Evolutionary conservation across 2,797 vertebrate genomes (phyloP), one percentile per base, ranked within the genome.

Genomic region (Urocyon cinereoargenteus): DNA sequence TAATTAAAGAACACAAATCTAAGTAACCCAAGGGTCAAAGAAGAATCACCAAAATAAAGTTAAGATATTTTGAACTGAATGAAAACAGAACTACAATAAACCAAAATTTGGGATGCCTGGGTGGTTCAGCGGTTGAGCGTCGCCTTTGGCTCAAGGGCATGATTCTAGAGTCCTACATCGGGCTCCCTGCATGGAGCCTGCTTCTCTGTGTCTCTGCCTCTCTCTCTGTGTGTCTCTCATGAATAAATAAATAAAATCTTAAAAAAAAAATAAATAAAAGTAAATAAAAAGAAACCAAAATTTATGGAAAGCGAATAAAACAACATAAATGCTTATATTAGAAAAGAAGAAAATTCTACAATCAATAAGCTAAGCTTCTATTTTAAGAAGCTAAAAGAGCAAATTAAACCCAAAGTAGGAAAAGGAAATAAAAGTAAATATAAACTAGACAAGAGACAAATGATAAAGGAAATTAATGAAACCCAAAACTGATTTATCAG

Each of bases 1-100:
- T 55, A 91, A 91, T 92, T 91, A n/a, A 45, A 79, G 94, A 92
- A 82, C 55, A 75, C 59, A 89, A 90, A 85, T 93, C 13, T 86
- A 90, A 90, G 84, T 64, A 83, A 83, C 59, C 49, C 19, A 86
- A 1, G 40, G 11, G 15, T 59, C 31, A 96, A 83, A 95, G 45
- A 91, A 86, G 40, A 83, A 91, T 86, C 16, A 86, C 5, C 3
- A 91, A 94, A 94, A 91, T 21, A 85, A 36, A n/a, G 31, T 49
- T 86, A 55, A 96, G 85, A 79, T 89, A 64, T 51, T 88, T 90
- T 90, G 14, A 92, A 83, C 14, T 31, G 49, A 81, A 75, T 75
- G 22, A 93, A 95, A 93, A 93, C 82, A 19, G n/a, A 95, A 90
- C 49, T n/a, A 91, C 8, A 61, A 45, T 19, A 84, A 70, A 85